These are phyloP conservation scores for Apostichopus leukothele DNA, from an alignment of 53 echinoderm and acorn worm genomes.

Conservation along the genomic window DNA sequence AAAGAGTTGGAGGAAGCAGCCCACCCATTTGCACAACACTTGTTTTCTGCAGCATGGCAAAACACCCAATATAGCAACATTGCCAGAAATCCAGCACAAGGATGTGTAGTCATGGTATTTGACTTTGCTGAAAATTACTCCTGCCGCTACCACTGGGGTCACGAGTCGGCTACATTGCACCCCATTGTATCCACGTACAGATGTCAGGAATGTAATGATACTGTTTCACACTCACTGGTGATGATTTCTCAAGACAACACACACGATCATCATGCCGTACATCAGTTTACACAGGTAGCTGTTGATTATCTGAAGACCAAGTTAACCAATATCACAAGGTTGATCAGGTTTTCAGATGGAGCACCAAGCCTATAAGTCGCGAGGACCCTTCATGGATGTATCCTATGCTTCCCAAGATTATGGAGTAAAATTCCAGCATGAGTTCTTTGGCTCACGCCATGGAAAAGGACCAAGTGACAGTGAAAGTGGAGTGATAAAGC, in stretches of 20 bases:
- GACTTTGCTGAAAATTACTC: constrained; percentile 71
- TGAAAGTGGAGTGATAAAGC: constrained; percentile 67
- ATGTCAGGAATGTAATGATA: constrained; percentile 40
- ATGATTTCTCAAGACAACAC: constrained; percentile 54
- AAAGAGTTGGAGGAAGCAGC: constrained; percentile 45
- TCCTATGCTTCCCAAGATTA: constrained; percentile 55
- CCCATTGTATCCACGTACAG: constrained; percentile 57
- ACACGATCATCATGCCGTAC: constrained; percentile 61
- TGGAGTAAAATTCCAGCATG: constrained; percentile 43
- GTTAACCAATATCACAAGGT: constrained; percentile 32
- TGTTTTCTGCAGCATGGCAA: constrained; percentile 70
- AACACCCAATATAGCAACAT: constrained; percentile 8
- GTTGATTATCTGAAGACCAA: constrained; percentile 44
- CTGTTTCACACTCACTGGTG: constrained; percentile 40
- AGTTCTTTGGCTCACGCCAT: constrained; percentile 57
- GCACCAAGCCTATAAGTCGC: constrained; percentile 51
- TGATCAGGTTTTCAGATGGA: constrained; percentile 62
- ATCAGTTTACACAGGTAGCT: constrained; percentile 48
- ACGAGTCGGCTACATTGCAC: constrained; percentile 64
- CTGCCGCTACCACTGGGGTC: constrained; percentile 60
- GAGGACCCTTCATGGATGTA: constrained; percentile 52
- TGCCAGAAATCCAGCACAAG: constrained; percentile 30
- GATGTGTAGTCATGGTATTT: constrained; percentile 42
- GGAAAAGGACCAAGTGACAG: constrained; percentile 73
- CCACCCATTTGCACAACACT: constrained; percentile 34